These are phyloP conservation scores for Scaptomyza montana DNA, from an alignment of 1,140 invertebrate species.

Conservation along the genomic window DNA sequence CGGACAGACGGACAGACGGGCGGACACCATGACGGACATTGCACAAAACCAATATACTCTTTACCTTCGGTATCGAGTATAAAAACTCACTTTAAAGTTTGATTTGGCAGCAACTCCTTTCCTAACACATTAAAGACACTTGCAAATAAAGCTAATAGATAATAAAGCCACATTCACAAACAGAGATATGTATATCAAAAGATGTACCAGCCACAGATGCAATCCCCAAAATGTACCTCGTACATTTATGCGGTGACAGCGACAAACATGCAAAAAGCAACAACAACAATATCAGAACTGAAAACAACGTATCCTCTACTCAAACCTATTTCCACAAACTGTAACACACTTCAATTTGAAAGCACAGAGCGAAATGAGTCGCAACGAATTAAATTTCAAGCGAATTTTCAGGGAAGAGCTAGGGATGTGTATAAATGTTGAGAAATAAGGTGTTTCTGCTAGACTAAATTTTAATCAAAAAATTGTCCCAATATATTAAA, in stretches of 20 bases:
- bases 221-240: slow-evolving; percentile 19
- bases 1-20: no score
- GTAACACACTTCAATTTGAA: background rate
- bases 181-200: slow-evolving; percentile 21
- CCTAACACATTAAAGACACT: background rate
- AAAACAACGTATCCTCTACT: background rate
- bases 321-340: background rate
- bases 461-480: no score
- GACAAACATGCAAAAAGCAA: slow-evolving; percentile 38
- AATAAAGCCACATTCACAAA: slow-evolving; percentile 2
- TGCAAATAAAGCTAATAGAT: slow-evolving; percentile 27
- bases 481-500: no score
- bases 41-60: no score
- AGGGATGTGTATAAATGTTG: background rate
- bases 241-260: slow-evolving; percentile 38
- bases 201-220: slow-evolving; percentile 12
- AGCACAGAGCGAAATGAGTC: slow-evolving; percentile 10
- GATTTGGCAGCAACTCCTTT: no score
- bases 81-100: no score
- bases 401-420: slow-evolving; percentile 9
- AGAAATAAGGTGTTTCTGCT: no score
- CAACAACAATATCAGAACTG: slow-evolving; percentile 19
- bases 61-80: no score
- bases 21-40: no score
- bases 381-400: slow-evolving; percentile 48